A percentile compares a stretch with the other conserved stretches of the same genome.
phyloP scores from a whole-genome alignment of 2,113 vertebrate genomes.

The Loxodonta africana region DNA sequence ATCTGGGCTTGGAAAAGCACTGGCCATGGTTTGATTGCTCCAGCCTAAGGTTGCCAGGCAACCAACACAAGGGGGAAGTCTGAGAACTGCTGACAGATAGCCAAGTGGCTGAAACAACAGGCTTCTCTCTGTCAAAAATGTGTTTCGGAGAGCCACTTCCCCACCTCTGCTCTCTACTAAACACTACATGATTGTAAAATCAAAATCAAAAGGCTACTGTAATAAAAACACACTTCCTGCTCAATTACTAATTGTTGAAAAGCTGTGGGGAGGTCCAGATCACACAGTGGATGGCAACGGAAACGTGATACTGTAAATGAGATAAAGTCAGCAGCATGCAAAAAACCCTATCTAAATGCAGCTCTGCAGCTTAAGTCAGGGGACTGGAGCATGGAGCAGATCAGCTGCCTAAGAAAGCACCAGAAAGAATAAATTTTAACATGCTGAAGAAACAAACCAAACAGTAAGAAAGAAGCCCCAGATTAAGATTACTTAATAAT shows the following conservation, averaged over 20 bases:
- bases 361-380: conserved; percentile 71
- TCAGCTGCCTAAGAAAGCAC: conserved; percentile 57
- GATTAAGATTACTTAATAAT: conserved; percentile 14
- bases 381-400: conserved; percentile 50
- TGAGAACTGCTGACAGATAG: conserved; percentile 91
- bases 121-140: conserved; percentile 90
- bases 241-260: conserved; percentile 88
- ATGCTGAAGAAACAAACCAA: conserved; percentile 7
- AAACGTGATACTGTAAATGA: conserved; percentile 87
- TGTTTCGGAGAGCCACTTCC: conserved; percentile 91
- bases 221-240: conserved; percentile 90
- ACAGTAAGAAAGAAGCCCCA: neutral
- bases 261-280: conserved; percentile 90
- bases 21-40: conserved; percentile 92
- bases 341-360: conserved; percentile 78
- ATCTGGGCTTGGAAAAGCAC: conserved; percentile 93
- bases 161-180: conserved; percentile 83
- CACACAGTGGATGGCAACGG: conserved; percentile 86
- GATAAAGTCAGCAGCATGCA: conserved; percentile 83
- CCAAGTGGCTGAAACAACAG: conserved; percentile 94
- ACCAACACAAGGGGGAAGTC: conserved; percentile 90
- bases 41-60: conserved; percentile 95
- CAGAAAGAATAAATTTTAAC: conserved; percentile 23
- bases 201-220: conserved; percentile 90
- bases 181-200: conserved; percentile 89